phyloP scores from a whole-genome alignment of 64 coral and sea anemone species.

The Actinia tenebrosa region DNA sequence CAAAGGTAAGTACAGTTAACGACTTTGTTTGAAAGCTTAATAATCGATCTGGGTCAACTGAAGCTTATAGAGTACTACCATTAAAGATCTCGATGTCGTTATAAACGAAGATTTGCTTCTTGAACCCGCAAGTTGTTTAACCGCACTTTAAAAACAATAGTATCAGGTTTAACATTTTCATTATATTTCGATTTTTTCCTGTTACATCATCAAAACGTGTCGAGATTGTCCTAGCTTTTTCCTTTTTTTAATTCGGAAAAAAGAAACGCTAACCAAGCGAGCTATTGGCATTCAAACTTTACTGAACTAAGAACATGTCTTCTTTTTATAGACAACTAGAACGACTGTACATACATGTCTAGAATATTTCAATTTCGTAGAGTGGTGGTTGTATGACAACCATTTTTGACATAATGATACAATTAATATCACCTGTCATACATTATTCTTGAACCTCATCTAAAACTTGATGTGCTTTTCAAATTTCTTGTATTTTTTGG shows the following conservation, averaged over 20 bases:
- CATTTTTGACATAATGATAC: neutral
- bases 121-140: neutral
- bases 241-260: neutral
- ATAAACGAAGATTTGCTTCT: neutral
- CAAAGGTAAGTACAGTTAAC: slow-evolving; percentile 5
- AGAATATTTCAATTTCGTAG: neutral
- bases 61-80: neutral
- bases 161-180: neutral
- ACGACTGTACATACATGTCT: neutral
- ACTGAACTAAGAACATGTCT: neutral
- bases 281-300: neutral
- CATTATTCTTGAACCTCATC: neutral
- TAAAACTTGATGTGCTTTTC: neutral
- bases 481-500: neutral
- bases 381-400: neutral
- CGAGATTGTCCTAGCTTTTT: neutral
- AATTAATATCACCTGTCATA: neutral
- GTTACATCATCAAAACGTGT: neutral
- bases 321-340: neutral
- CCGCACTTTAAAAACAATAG: neutral
- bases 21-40: neutral
- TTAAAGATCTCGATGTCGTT: neutral
- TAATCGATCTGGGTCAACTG: neutral
- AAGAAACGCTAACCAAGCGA: neutral
- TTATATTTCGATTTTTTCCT: neutral